phyloP scores from a whole-genome alignment of 2,888 invertebrate genomes.

The Morinoia aosen region DNA sequence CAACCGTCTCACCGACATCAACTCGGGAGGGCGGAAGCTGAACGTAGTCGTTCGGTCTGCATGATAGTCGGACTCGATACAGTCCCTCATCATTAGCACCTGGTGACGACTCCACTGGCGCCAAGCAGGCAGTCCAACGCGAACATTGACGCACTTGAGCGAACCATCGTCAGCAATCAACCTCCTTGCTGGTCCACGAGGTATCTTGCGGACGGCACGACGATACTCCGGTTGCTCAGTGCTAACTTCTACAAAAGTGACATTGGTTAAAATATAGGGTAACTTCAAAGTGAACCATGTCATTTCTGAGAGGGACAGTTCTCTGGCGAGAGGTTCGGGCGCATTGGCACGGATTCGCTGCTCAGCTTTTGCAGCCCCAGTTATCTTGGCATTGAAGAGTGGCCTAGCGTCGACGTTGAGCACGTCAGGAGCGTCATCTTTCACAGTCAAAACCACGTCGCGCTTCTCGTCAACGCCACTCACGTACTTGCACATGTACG shows the following conservation, averaged over 20 bases:
- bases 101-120: neutral
- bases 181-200: neutral
- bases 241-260: neutral
- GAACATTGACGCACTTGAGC: neutral
- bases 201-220: neutral
- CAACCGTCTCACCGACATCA: too few species aligned
- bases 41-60: neutral
- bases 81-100: neutral
- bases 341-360: neutral
- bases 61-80: neutral
- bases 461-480: conserved; percentile 6
- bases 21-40: neutral
- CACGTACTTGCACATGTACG: conserved; percentile 36
- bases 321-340: neutral
- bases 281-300: neutral
- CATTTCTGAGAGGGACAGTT: conserved; percentile 21
- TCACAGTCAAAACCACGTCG: neutral
- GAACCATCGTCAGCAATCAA: neutral
- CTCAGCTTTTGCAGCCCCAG: neutral
- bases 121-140: neutral
- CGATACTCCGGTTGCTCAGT: neutral
- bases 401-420: neutral
- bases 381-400: neutral
- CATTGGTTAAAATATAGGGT: neutral
- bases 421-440: neutral